A percentile compares a stretch with the other conserved stretches of the same genome.
These are phyloP conservation scores for Camponotus floridanus DNA, from an alignment of 1,140 invertebrate species.

Conservation along the genomic window DNA sequence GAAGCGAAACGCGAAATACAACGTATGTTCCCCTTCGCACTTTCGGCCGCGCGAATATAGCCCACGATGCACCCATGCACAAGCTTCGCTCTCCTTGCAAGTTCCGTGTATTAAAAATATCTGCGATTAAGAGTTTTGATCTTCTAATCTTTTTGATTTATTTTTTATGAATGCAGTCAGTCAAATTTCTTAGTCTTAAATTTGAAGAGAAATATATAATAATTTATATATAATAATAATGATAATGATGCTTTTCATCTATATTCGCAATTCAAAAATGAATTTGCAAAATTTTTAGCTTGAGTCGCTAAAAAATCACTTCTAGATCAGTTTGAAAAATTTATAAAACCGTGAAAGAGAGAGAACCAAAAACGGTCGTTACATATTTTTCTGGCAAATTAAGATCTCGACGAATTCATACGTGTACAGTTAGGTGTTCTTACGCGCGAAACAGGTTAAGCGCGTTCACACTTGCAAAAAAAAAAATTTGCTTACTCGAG, in stretches of 20 bases:
- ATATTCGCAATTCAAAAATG: not conserved
- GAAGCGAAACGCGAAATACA: conserved; percentile 66
- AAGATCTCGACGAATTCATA: conserved; percentile 43
- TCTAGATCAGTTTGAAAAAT: not conserved
- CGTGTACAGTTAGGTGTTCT: conserved; percentile 53
- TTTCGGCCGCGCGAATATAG: conserved; percentile 33
- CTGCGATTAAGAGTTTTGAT: not conserved
- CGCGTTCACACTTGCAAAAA: conserved; percentile 25
- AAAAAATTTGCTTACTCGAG: conserved; percentile 45
- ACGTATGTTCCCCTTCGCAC: not conserved
- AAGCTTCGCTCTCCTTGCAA: not conserved
- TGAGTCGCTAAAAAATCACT: not conserved
- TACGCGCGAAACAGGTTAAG: conserved; percentile 57
- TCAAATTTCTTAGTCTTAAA: not conserved
- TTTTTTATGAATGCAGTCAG: not conserved
- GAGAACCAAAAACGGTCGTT: not conserved
- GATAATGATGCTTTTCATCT: not conserved
- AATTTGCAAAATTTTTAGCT: not conserved
- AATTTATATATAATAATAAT: not conserved
- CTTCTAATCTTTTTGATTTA: not conserved
- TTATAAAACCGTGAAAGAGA: conserved; percentile 23
- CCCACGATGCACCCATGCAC: conserved; percentile 14
- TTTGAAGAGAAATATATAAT: conserved; percentile 11
- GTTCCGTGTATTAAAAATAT: not conserved
- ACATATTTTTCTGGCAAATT: conserved; percentile 6